phyloP scores from a whole-genome alignment of 2,113 vertebrate genomes.

The Tychaedon coryphoeus region DNA sequence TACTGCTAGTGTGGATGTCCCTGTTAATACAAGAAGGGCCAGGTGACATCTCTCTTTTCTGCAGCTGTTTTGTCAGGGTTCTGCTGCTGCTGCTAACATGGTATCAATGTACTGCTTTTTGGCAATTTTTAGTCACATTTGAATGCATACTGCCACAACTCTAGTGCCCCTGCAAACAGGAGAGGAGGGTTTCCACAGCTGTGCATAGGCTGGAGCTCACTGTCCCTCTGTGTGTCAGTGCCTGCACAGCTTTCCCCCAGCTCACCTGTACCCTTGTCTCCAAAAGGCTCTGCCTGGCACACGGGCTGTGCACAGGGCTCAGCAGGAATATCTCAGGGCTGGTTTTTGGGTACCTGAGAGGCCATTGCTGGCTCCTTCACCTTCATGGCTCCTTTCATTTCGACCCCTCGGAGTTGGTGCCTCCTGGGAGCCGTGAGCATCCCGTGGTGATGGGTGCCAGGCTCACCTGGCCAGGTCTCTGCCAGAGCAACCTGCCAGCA shows the following conservation, averaged over 20 bases:
- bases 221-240: not conserved
- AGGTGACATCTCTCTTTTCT: not conserved
- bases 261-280: not conserved
- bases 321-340: not conserved
- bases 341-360: not conserved
- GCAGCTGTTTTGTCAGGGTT: not conserved
- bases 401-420: fast-evolving
- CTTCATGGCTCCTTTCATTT: not conserved
- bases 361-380: not conserved
- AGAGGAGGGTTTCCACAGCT: not conserved
- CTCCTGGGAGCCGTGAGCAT: not conserved
- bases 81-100: not conserved
- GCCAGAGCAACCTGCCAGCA: not conserved
- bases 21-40: not conserved
- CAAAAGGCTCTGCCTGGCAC: not conserved
- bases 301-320: fast-evolving
- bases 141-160: not conserved
- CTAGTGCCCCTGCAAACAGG: not conserved
- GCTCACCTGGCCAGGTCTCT: not conserved
- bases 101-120: not conserved
- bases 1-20: not conserved
- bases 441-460: not conserved
- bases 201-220: not conserved
- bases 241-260: not conserved
- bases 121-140: not conserved